Base-by-base conservation (phyloP, 2,888 invertebrate genomes). In the Amaurobius ferox region DNA sequence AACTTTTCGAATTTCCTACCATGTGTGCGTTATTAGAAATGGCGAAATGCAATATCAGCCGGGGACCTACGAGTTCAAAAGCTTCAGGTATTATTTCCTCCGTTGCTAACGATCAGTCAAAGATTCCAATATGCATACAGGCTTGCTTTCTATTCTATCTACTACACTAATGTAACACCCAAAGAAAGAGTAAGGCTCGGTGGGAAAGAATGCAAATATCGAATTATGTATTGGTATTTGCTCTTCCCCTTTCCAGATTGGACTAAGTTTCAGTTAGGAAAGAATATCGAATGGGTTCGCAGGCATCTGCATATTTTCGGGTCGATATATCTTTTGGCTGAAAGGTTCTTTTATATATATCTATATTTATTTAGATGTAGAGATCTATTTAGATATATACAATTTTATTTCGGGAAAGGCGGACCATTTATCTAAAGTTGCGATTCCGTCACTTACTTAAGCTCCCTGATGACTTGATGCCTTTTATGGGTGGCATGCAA, bases 161-260 rank as follows among this genome's bases (percentile, higher is more conserved):
- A 44, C 68, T 73, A 86, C 79, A 86, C 85, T 79, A 78, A 79
- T 86, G 78, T 73, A 78, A 78, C 78, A 73, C 78, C 78, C 85
- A 68, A 73, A 79, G 73, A 70, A 85, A 79, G 68, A 62, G 62
- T 68, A 79, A 73, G 68, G 78, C 62, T 70, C 55, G 73, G 66
- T 66, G 78, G 83, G 73, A 83, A 85, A 86, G 73, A 86, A 86
- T 79, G 79, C 85, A 79, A 78, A 86, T 86, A 79, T 79, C 72
- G 85, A 86, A 79, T 79, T 86, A 86, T 86, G 85, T 86, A 86
- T 86, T 83, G 83, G 83, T 83, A 83, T 85, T 85, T 85, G 83
- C 81, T 83, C 76, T 67, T 76, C 71, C 74, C 72, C 40, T 40
- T 70, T 66, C 74, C 83, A 83, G 71, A 77, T 66, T 76, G 71